A percentile compares a stretch with the other conserved stretches of the same genome.
Conservation (phyloP, 2,113 vertebrate species). For the Raja brachyura region DNA sequence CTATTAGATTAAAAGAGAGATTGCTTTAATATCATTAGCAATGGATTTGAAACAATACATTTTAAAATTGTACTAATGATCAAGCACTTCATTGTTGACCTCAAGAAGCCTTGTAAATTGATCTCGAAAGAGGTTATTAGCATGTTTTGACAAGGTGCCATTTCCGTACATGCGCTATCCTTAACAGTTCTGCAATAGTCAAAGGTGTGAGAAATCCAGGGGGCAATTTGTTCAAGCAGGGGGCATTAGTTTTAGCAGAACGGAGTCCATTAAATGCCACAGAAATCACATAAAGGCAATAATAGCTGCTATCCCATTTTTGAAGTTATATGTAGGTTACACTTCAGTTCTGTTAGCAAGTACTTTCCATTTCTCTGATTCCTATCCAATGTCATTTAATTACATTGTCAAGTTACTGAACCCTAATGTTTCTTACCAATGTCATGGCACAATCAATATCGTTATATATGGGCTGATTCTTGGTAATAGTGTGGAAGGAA, state of each 20-base stretch:
- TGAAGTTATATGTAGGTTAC: background rate
- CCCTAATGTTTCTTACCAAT: background rate
- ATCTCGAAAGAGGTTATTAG: slow-evolving; percentile 14
- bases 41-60: background rate
- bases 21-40: background rate
- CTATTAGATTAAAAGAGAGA: slow-evolving; percentile 7
- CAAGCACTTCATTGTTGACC: background rate
- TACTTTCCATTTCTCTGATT: no score
- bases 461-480: background rate
- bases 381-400: background rate
- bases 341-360: background rate
- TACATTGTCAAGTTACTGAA: background rate
- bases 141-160: background rate
- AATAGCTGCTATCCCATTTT: background rate
- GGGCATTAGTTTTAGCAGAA: background rate
- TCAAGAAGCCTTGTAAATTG: background rate
- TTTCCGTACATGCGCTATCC: background rate
- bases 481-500: background rate
- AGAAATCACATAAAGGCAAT: background rate
- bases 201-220: background rate
- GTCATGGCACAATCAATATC: background rate
- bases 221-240: background rate
- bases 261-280: background rate
- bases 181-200: background rate
- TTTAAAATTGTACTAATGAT: background rate